Percentiles rank a stretch among this genome's conserved stretches.
These are phyloP conservation scores for Lepus timidus DNA, from an alignment of 2,113 vertebrate genomes.

Conservation along the genomic window DNA sequence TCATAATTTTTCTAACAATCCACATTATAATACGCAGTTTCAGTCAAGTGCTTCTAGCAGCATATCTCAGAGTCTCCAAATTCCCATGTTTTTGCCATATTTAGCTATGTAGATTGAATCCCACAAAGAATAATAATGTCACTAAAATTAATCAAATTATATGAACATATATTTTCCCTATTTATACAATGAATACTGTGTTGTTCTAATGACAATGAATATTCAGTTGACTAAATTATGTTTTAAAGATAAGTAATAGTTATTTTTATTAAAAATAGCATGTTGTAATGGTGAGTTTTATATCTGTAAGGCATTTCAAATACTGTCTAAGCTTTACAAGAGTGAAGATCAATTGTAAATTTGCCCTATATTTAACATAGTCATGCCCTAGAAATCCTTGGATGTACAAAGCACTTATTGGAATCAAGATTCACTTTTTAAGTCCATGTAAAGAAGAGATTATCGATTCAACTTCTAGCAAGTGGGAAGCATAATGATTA, in stretches of 20 bases:
- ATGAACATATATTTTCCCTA: neutral
- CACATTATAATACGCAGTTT: neutral
- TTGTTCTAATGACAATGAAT: neutral
- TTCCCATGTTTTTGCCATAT: neutral
- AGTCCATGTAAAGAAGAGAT: constrained; percentile 59
- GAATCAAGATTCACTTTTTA: constrained; percentile 67
- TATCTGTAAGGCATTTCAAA: constrained; percentile 56
- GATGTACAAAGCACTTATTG: constrained; percentile 68
- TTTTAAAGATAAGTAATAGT: neutral
- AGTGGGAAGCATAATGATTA: constrained; percentile 53
- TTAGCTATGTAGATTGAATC: neutral
- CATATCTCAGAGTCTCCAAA: neutral
- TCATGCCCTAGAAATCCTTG: constrained; percentile 52
- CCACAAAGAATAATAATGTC: neutral
- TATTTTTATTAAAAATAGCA: constrained; percentile 50
- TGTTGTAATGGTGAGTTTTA: constrained; percentile 40
- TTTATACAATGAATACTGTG: neutral
- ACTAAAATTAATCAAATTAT: neutral
- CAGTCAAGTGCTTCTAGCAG: neutral
- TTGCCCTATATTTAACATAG: constrained; percentile 67
- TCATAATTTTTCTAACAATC: neutral
- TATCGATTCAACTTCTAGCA: constrained; percentile 68
- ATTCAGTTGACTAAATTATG: neutral
- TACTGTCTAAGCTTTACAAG: constrained; percentile 48
- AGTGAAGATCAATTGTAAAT: constrained; percentile 36